Conservation (phyloP, 2,113 vertebrate genomes). For the Aptenodytes patagonicus region DNA sequence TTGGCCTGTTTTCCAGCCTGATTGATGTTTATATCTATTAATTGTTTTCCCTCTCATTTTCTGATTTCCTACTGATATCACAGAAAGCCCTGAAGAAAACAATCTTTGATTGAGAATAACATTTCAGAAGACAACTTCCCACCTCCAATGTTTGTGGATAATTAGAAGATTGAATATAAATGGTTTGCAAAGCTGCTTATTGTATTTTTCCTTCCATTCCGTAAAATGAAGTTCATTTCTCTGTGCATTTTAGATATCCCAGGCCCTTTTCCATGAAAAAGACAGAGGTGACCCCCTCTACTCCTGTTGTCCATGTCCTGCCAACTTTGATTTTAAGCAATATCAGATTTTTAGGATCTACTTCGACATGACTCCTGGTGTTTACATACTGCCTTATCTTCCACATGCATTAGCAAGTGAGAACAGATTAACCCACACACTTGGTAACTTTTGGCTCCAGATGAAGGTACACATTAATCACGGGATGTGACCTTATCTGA, state of each 20-base stretch:
- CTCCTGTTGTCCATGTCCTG: background rate
- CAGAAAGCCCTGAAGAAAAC: slow-evolving; percentile 38
- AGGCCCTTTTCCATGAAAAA: background rate
- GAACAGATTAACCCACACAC: background rate
- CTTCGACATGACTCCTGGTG: background rate
- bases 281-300: background rate
- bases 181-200: background rate
- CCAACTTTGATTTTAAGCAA: background rate
- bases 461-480: background rate
- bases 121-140: slow-evolving; percentile 39
- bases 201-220: background rate
- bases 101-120: slow-evolving; percentile 44
- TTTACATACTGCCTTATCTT: accelerated
- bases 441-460: background rate
- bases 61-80: slow-evolving; percentile 51
- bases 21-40: slow-evolving; percentile 61
- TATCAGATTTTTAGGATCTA: background rate
- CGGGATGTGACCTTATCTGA: background rate
- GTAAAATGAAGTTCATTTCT: background rate
- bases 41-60: slow-evolving; percentile 60
- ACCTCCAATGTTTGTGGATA: slow-evolving; percentile 2
- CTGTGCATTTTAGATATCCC: background rate
- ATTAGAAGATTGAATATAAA: slow-evolving; percentile 4
- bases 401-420: accelerated
- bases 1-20: background rate